Evolutionary conservation across 2,113 vertebrate genomes (phyloP).

Genomic region (Casuarius casuarius): DNA sequence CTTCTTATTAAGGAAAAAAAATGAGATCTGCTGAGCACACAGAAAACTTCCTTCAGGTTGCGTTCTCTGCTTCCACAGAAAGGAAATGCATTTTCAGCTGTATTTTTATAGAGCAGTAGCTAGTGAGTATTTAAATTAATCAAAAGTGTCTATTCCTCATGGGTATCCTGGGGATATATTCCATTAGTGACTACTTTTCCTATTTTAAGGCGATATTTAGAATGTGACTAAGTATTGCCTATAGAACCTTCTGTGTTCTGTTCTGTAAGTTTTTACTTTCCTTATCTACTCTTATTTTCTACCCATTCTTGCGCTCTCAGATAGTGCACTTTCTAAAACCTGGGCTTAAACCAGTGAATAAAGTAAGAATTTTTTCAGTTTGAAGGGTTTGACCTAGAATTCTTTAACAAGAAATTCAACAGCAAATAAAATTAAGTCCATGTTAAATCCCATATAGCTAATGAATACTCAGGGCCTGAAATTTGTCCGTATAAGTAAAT

Average conservation of each 20-base stretch:
- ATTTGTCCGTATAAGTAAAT: neutral
- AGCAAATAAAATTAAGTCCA: neutral
- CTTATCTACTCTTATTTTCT: neutral
- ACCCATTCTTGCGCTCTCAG: accelerated
- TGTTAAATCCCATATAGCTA: neutral
- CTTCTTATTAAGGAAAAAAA: neutral
- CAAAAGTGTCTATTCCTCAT: neutral
- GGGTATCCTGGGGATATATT: constrained; percentile 28
- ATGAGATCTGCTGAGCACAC: neutral
- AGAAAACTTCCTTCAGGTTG: neutral
- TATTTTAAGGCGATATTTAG: constrained; percentile 27
- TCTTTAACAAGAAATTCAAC: neutral
- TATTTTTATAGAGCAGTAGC: constrained; percentile 32
- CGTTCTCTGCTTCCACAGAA: neutral
- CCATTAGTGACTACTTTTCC: constrained; percentile 19
- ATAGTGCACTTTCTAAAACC: neutral
- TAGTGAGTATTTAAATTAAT: constrained; percentile 40
- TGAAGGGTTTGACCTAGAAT: neutral
- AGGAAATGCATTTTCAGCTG: constrained; percentile 27
- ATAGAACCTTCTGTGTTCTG: constrained; percentile 1
- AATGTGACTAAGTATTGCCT: neutral
- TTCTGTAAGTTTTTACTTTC: neutral
- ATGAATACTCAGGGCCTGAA: neutral
- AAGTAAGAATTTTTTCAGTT: neutral
- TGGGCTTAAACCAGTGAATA: neutral